phyloP scores from a whole-genome alignment of 2,888 invertebrate genomes.

The Ochropacha duplaris region DNA sequence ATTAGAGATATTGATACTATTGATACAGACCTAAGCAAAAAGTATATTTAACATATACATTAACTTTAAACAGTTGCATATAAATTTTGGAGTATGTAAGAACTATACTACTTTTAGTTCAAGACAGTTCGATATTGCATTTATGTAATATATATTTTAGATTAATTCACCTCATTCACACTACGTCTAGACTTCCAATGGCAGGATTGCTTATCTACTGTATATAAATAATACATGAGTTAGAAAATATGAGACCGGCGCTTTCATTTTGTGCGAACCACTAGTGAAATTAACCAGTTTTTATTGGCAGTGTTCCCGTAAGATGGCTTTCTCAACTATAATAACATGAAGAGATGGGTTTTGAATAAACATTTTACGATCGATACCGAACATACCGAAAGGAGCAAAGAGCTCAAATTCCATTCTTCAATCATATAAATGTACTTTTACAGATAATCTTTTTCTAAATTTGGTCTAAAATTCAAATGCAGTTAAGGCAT shows the following conservation, averaged over 20 bases:
- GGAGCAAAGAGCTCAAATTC: too few species aligned
- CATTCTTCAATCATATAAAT: too few species aligned
- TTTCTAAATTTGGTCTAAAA: too few species aligned
- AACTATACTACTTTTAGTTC: too few species aligned
- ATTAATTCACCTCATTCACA: constrained; percentile 70
- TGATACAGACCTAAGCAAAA: too few species aligned
- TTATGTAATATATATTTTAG: constrained; percentile 43
- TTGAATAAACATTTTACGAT: neutral
- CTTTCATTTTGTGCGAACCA: constrained; percentile 62
- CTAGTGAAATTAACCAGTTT: constrained; percentile 72
- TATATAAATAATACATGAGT: constrained; percentile 75
- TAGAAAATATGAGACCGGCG: constrained; percentile 66
- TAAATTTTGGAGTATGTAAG: too few species aligned
- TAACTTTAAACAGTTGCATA: too few species aligned
- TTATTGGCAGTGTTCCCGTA: constrained; percentile 73
- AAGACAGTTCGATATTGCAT: constrained; percentile 26
- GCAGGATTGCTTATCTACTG: constrained; percentile 63
- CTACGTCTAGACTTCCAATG: constrained; percentile 70
- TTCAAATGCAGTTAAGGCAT: too few species aligned
- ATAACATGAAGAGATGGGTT: constrained; percentile 36
- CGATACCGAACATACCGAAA: too few species aligned
- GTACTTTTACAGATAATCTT: too few species aligned
- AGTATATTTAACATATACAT: too few species aligned
- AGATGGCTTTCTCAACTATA: constrained; percentile 41
- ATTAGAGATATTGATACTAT: too few species aligned